Evolutionary conservation across 2,797 vertebrate genomes (phyloP), one percentile per base, ranked within the genome.

Genomic region (Morus bassanus): DNA sequence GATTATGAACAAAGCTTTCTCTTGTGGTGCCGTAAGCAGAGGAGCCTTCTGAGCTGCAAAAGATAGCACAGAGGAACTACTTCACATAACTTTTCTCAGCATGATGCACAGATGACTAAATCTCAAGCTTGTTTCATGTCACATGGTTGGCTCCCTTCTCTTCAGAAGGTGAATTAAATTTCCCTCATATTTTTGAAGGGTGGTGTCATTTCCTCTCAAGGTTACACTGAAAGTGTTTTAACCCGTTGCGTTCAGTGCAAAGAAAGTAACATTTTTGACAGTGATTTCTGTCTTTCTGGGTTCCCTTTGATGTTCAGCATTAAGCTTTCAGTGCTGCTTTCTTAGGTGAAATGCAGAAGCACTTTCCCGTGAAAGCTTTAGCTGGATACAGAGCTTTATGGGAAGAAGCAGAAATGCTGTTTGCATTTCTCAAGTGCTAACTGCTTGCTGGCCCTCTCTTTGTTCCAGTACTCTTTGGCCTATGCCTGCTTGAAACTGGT

Each of bases 401-500:
- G 56, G 45, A 91, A 84, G 79, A 90, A 92, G 54, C 48, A 86
- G 59, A 76, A 92, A 60, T 3, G 3, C 87, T 86, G 21, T 75
- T 91, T 81, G 33, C 28, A 11, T 87, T 92, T 72, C 63, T 93
- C 19, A 64, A 54, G 76, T 43, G 3, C 76, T 94, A 45, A 87
- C 45, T 87, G 39, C 79, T 88, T 4, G 0, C 23, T 94, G 72
- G 25, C 18, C 37, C 14, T 21, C 9, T 96, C 88, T 91, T 91
- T 91, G 27, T 97, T 96, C 45, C 94, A 99, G 99, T 99, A 99
- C 93, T 99, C 99, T 3, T 97, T 99, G 96, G 98, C 99, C 8
- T 99, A 99, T 4, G 99, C 99, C 5, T 99, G 99, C 96, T 97
- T 99, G 98, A 99, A 99, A 92, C 95, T 99, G 95, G 99, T 99